Conservation (phyloP, 2,113 vertebrate genomes). For the Pachyramphus minor region DNA sequence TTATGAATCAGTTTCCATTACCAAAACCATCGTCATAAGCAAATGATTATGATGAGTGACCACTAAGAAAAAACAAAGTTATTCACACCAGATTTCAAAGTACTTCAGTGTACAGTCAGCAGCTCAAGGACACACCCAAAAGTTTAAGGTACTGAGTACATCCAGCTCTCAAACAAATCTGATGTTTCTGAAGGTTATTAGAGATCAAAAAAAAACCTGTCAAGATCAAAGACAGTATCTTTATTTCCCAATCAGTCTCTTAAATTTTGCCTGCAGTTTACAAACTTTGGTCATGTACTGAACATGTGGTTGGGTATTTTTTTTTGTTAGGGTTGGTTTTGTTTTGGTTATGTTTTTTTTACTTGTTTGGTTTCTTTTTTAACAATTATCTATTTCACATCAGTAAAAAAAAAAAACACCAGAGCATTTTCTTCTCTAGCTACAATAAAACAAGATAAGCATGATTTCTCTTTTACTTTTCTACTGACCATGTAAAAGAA, state of each 20-base stretch:
- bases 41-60: neutral
- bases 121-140: neutral
- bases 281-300: neutral
- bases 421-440: neutral
- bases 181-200: accelerated
- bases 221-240: neutral
- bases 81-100: neutral
- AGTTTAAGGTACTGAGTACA: neutral
- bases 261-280: neutral
- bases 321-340: neutral
- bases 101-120: neutral
- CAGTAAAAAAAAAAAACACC: neutral
- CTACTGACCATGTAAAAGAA: neutral
- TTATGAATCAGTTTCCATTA: neutral
- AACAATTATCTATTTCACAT: neutral
- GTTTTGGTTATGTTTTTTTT: neutral
- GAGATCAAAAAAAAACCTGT: neutral
- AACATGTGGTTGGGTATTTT: accelerated
- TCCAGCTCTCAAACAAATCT: neutral
- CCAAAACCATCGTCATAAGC: neutral
- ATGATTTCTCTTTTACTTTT: neutral
- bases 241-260: neutral
- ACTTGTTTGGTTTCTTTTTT: neutral
- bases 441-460: neutral
- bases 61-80: neutral